Evolutionary conservation across 2,113 vertebrate genomes (phyloP), one percentile per base, ranked within the genome.

Genomic region (Haemorhous mexicanus): DNA sequence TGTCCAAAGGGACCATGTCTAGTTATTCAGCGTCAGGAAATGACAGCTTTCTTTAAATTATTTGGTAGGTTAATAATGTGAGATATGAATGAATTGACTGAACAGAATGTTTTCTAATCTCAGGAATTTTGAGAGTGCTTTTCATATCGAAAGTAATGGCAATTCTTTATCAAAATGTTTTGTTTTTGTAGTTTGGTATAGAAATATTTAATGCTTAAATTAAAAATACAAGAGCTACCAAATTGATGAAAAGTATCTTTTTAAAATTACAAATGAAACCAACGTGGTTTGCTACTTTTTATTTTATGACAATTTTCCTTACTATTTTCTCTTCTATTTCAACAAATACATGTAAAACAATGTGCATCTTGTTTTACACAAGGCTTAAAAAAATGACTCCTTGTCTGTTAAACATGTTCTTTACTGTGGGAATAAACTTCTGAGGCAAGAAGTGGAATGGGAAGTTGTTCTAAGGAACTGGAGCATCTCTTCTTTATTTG

Each of bases 1-100:
- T 94, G 92, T 24, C 63, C 94, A 23, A 94, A 96, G 84, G 93
- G 96, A 50, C 97, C 98, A 7, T 96, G 98, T 55, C 94, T 99
- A 77, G 88, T 99, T 84, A 98, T 99, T 97, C 98, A 98, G 84
- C 98, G 98, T 27, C 98, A 98, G 91, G 99, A 99, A 97, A 99
- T 99, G 98, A 97, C 97, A n/a, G 98, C 99, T 73, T 99, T 98
- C 97, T 99, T 99, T 93, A 98, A 98, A 75, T 96, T 99, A 92
- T 99, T 99, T 94, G 99, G 99, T 99, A 97, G 95, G 96, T 97
- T 95, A 87, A 68, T 74, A 94, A 89, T 56, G 76, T 80, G 23
- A 86, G 23, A 21, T 86, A 69, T 41, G n/a, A 85, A 73, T 73
- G 32, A 67, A 72, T 55, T 79, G 84, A 75, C 24, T 73, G 68